phyloP scores from a whole-genome alignment of 2,888 invertebrate genomes.

The Nymphalis urticae region DNA sequence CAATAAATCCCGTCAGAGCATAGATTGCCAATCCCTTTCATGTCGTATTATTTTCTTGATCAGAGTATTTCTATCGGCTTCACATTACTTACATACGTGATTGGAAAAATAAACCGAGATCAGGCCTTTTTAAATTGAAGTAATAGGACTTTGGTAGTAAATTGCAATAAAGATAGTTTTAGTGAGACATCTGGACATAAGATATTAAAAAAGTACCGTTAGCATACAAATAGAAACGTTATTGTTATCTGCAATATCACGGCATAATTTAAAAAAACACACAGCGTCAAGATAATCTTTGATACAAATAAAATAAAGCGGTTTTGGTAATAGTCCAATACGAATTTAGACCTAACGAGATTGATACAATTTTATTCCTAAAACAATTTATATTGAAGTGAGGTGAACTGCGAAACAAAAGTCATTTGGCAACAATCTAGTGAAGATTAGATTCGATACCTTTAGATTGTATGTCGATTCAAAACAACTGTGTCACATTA shows the following conservation, averaged over 20 bases:
- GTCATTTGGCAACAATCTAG: constrained; percentile 36
- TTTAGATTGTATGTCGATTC: constrained; percentile 9
- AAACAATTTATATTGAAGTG: constrained; percentile 30
- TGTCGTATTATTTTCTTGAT: constrained; percentile 39
- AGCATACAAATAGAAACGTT: not conserved
- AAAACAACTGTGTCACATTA: constrained; percentile 10
- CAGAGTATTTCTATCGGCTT: constrained; percentile 40
- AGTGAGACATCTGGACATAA: constrained; percentile 10
- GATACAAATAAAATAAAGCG: not conserved
- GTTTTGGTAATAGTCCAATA: constrained; percentile 15
- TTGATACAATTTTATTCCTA: constrained; percentile 27
- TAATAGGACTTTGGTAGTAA: constrained; percentile 28
- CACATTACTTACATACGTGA: constrained; percentile 42
- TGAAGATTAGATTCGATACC: constrained; percentile 18
- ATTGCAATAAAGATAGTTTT: constrained; percentile 25
- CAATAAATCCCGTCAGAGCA: constrained; percentile 30
- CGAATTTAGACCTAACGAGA: constrained; percentile 12
- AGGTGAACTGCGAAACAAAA: constrained; percentile 36
- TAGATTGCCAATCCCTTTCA: constrained; percentile 37
- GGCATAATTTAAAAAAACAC: not conserved
- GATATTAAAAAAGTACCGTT: not conserved
- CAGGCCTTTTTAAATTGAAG: constrained; percentile 33
- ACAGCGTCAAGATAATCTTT: not conserved
- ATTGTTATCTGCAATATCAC: not conserved
- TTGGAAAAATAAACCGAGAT: constrained; percentile 37